phyloP scores from a whole-genome alignment of 2,888 invertebrate species.

The Druceiella hillmani region DNA sequence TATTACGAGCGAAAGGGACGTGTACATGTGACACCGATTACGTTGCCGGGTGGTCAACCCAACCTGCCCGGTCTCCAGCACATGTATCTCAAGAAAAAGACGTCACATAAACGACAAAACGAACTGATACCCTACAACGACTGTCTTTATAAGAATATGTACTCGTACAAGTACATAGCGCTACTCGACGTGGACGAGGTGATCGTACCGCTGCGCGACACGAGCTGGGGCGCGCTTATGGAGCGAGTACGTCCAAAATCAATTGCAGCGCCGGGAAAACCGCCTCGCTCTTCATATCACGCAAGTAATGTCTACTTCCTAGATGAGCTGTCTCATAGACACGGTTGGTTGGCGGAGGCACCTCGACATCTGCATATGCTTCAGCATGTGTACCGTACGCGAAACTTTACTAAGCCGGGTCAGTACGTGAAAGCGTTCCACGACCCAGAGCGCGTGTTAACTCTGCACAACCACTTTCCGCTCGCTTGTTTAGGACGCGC shows the following conservation, averaged over 20 bases:
- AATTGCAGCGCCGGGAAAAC: slow-evolving; percentile 46
- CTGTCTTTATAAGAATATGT: slow-evolving; percentile 89
- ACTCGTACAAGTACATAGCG: slow-evolving; percentile 85
- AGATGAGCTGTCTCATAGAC: slow-evolving; percentile 77
- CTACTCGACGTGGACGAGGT: slow-evolving; percentile 92
- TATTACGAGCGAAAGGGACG: slow-evolving; percentile 61
- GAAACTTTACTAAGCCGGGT: slow-evolving; percentile 88
- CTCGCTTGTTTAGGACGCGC: slow-evolving; percentile 79
- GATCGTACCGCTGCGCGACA: slow-evolving; percentile 79
- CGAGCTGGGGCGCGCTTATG: slow-evolving; percentile 76
- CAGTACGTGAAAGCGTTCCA: slow-evolving; percentile 94
- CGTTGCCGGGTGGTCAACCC: slow-evolving; percentile 84
- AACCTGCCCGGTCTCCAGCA: slow-evolving; percentile 86
- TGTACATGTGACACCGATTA: slow-evolving; percentile 73
- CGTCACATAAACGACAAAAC: slow-evolving; percentile 90
- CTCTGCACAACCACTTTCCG: slow-evolving; percentile 90
- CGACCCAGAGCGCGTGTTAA: slow-evolving; percentile 82
- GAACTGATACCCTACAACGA: slow-evolving; percentile 96
- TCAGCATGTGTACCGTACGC: slow-evolving; percentile 84
- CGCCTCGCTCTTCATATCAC: slow-evolving; percentile 73
- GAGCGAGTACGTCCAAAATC: slow-evolving; percentile 61
- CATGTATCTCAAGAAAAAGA: slow-evolving; percentile 83
- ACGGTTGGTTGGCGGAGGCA: slow-evolving; percentile 73
- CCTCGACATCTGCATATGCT: slow-evolving; percentile 91
- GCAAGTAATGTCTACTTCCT: slow-evolving; percentile 90